These are phyloP conservation scores for Lottia gigantea DNA, from an alignment of 2,888 invertebrate species.

Conservation along the genomic window DNA sequence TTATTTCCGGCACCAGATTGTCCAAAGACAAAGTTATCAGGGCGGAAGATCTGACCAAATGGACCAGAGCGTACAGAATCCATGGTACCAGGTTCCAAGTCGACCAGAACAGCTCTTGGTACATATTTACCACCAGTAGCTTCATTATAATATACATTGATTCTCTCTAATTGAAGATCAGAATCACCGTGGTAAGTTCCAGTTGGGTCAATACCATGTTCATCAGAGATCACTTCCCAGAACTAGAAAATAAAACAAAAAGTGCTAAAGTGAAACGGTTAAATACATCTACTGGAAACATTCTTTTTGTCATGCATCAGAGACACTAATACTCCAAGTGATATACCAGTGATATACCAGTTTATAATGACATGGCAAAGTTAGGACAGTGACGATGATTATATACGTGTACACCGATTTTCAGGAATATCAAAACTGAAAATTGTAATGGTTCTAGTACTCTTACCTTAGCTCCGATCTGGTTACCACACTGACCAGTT, in stretches of 20 bases:
- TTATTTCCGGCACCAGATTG: conserved; percentile 8
- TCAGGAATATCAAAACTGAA: too few relatives aligned
- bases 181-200: conserved; percentile 7
- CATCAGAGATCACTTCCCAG: conserved; percentile 7
- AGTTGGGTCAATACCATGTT: conserved; percentile 4
- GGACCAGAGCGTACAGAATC: conserved; percentile 7
- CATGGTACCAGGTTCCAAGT: conserved; percentile 7
- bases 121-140: conserved; percentile 6
- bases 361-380: too few relatives aligned
- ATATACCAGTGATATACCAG: too few relatives aligned
- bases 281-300: too few relatives aligned
- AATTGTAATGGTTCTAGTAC: too few relatives aligned
- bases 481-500: conserved; percentile 8
- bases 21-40: conserved; percentile 4
- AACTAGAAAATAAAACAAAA: neutral
- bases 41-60: conserved; percentile 1
- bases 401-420: too few relatives aligned
- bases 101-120: neutral
- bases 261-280: neutral
- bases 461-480: conserved; percentile 6
- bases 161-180: conserved; percentile 3
- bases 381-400: too few relatives aligned
- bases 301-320: too few relatives aligned
- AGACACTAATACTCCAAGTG: too few relatives aligned
- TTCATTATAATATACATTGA: conserved; percentile 7